Base-by-base conservation (phyloP, 2,888 invertebrate genomes). In the Eristalinus aeneus region DNA sequence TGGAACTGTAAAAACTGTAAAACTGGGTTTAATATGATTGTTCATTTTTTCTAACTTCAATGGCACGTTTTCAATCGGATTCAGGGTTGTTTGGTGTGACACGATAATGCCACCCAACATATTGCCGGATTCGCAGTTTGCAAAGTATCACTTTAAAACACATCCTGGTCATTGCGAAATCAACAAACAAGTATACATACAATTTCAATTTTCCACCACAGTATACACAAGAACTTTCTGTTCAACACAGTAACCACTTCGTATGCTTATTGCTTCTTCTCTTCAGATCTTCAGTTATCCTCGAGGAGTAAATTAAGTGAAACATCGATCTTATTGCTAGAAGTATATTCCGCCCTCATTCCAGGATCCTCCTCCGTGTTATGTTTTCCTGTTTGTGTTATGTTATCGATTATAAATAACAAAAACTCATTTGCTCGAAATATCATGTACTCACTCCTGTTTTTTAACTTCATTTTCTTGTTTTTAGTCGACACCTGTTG, bases 401-500 rank as follows among this genome's bases (percentile, higher is more conserved):
- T 74, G 20, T 64, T 46, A 27, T 68, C 27, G 34, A 36, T 32
- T 53, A 27, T 76, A 68, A 76, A 73, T 87, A 87, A 87, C 84
- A 72, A 85, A 56, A 71, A 1, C 65, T 88, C 83, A 81, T 88
- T 85, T 85, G 86, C 86, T 82, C 58, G 86, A 77, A 71, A 68
- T 65, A 71, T 84, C 84, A 77, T 80, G 60, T 76, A 76, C 79
- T 88, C 77, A 84, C 84, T 76, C 46, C 74, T 77, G 84, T 84
- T 80, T 83, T 68, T 83, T 65, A 87, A 83, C 87, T 81, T 85
- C 85, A 88, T 81, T 88, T 81, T 84, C 77, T 81, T 77, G 81
- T 85, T 94, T 94, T 88, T 95, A 98, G 98, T 97, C 97, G 89
- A 98, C 98, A 88, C 97, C 98, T 86, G 97, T 98, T 91, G 97